Conservation (phyloP, 2,888 invertebrate genomes). For the Drosophila fungiperda region DNA sequence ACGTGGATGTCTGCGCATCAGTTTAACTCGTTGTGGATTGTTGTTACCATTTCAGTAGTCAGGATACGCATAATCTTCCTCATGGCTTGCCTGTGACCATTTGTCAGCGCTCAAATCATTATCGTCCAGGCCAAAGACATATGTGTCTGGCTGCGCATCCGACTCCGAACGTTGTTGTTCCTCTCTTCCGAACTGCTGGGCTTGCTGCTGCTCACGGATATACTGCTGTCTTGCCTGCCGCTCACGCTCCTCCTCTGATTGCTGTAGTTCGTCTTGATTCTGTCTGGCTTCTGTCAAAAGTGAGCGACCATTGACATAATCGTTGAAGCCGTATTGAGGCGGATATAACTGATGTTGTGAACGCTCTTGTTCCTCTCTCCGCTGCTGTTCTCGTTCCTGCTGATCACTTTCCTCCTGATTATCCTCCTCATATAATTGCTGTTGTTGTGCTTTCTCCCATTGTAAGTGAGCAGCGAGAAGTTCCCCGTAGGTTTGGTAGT, state of each 20-base stretch:
- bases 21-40: conserved; percentile 29
- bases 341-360: no score
- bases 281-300: neutral
- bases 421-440: neutral
- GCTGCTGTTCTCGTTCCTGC: neutral
- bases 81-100: conserved; percentile 24
- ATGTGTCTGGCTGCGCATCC: neutral
- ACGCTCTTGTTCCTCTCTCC: neutral
- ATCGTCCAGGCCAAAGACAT: neutral
- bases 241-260: neutral
- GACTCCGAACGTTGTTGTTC: neutral
- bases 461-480: neutral
- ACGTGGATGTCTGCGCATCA: conserved; percentile 17
- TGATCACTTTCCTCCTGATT: neutral
- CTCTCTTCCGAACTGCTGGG: neutral
- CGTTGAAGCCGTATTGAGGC: neutral
- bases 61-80: neutral
- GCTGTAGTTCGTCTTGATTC: neutral
- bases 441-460: neutral
- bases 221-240: neutral
- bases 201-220: neutral
- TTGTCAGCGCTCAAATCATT: neutral
- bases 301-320: neutral
- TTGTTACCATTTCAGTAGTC: neutral
- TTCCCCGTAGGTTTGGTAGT: neutral